Conservation (phyloP, 1,140 invertebrate genomes). For the Drosophila subpulchrella region DNA sequence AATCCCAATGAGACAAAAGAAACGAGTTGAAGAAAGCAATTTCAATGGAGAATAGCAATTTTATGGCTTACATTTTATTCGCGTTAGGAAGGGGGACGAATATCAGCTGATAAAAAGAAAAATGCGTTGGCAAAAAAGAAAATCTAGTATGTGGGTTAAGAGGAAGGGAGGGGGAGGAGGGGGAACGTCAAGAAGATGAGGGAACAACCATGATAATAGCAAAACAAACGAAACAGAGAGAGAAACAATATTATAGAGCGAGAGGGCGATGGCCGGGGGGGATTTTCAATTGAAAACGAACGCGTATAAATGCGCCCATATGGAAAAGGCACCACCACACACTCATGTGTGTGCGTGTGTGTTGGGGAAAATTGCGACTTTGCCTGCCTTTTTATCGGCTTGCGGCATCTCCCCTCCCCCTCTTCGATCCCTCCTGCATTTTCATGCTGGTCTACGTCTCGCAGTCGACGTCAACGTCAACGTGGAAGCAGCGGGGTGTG, state of each 20-base stretch:
- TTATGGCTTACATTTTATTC: conserved; percentile 60
- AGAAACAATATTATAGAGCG: conserved; percentile 25
- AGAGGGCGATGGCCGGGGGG: conserved; percentile 29
- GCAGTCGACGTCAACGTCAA: conserved; percentile 29
- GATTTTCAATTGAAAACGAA: conserved; percentile 77
- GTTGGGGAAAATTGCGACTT: conserved; percentile 57
- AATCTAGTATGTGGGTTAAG: conserved; percentile 37
- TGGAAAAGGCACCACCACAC: conserved; percentile 62
- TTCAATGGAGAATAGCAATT: conserved; percentile 58
- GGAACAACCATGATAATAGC: conserved; percentile 64
- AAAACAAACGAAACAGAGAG: conserved; percentile 59
- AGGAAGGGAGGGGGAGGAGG: neutral
- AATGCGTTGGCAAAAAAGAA: conserved; percentile 39
- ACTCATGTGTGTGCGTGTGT: neutral
- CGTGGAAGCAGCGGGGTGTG: conserved; percentile 52
- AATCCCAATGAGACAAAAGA: conserved; percentile 23
- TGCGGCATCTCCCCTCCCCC: conserved; percentile 40
- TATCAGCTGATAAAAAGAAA: conserved; percentile 65
- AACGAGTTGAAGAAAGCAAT: conserved; percentile 46
- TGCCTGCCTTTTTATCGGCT: conserved; percentile 57
- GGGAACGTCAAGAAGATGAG: neutral
- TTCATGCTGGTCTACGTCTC: conserved; percentile 61
- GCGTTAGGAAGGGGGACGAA: conserved; percentile 11
- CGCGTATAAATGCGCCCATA: conserved; percentile 78
- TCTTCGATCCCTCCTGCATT: conserved; percentile 42